phyloP scores from a whole-genome alignment of 2,797 vertebrate species.

The Enoplosus armatus region DNA sequence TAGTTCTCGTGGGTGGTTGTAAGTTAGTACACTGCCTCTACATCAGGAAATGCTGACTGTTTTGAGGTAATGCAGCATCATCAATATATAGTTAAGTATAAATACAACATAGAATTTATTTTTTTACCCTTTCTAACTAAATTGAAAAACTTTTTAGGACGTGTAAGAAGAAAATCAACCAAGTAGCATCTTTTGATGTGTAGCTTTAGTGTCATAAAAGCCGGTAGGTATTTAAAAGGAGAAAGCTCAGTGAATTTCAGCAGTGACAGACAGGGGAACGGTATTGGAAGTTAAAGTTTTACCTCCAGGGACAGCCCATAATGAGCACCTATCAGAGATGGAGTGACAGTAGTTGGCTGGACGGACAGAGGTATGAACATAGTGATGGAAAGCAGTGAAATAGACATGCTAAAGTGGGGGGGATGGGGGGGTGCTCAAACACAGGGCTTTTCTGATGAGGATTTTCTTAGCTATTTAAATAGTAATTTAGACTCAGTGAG shows the following conservation, averaged over 20 bases:
- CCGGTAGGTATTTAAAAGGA: constrained; percentile 29
- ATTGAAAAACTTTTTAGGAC: constrained; percentile 7
- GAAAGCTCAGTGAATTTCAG: constrained; percentile 6
- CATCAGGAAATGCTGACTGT: constrained; percentile 16
- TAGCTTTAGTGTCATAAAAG: constrained; percentile 29
- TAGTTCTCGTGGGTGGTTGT: constrained; percentile 1
- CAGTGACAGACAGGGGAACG: constrained; percentile 22
- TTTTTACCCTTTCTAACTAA: not conserved
- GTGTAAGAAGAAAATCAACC: not conserved
- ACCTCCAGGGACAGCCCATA: constrained; percentile 41
- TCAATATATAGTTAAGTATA: not conserved
- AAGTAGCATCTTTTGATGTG: constrained; percentile 28
- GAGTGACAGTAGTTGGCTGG: constrained; percentile 38
- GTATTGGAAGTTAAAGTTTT: constrained; percentile 39
- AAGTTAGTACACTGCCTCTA: constrained; percentile 3
- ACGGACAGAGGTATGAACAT: constrained; percentile 54
- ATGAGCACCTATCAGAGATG: constrained; percentile 50
- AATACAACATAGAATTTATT: not conserved
- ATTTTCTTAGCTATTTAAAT: constrained; percentile 70
- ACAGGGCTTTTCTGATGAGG: constrained; percentile 47
- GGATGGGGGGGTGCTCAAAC: constrained; percentile 41
- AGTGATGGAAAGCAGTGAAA: constrained; percentile 48
- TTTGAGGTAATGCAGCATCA: constrained; percentile 18
- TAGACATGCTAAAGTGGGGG: constrained; percentile 52
- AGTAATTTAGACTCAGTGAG: constrained; percentile 69